Percentiles rank a stretch among this genome's conserved stretches.
These are phyloP conservation scores for Hyphantria cunea DNA, from an alignment of 1,140 invertebrate genomes.

Conservation along the genomic window DNA sequence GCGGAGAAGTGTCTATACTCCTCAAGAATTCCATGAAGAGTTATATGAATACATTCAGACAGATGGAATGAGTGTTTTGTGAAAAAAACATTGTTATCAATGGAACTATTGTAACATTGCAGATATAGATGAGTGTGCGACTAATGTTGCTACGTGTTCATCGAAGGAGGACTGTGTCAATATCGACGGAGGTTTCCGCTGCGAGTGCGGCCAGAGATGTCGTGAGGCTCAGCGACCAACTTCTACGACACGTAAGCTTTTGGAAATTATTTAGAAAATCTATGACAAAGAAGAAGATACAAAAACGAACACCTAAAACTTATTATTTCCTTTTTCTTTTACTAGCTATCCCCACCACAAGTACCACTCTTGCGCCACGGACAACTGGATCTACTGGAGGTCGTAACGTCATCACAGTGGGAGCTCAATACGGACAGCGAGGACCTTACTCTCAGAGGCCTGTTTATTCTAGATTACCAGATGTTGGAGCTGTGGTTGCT, in stretches of 20 bases:
- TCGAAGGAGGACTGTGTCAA: slow-evolving; percentile 64
- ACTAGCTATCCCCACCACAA: not conserved
- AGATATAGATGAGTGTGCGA: slow-evolving; percentile 87
- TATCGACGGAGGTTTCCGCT: slow-evolving; percentile 59
- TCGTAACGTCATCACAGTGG: slow-evolving; percentile 64
- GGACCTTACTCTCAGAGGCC: slow-evolving; percentile 56
- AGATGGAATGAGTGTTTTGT: no score
- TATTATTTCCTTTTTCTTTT: no score
- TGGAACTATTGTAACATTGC: slow-evolving; percentile 44
- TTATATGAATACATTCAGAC: no score
- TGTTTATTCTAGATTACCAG: slow-evolving; percentile 44
- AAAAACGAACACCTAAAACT: no score
- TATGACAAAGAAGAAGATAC: no score
- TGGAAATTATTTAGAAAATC: not conserved
- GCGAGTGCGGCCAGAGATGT: slow-evolving; percentile 50
- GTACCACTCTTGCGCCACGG: not conserved
- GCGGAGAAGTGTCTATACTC: no score
- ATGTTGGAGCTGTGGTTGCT: slow-evolving; percentile 50
- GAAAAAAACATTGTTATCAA: no score
- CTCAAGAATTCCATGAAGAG: no score
- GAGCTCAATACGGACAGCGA: slow-evolving; percentile 64
- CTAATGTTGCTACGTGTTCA: slow-evolving; percentile 84
- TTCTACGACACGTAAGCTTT: slow-evolving; percentile 33
- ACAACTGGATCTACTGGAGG: slow-evolving; percentile 4
- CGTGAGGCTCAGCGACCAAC: slow-evolving; percentile 33